These are phyloP conservation scores for Zygothrica quintamaculata DNA, from an alignment of 2,888 invertebrate species.

Conservation along the genomic window DNA sequence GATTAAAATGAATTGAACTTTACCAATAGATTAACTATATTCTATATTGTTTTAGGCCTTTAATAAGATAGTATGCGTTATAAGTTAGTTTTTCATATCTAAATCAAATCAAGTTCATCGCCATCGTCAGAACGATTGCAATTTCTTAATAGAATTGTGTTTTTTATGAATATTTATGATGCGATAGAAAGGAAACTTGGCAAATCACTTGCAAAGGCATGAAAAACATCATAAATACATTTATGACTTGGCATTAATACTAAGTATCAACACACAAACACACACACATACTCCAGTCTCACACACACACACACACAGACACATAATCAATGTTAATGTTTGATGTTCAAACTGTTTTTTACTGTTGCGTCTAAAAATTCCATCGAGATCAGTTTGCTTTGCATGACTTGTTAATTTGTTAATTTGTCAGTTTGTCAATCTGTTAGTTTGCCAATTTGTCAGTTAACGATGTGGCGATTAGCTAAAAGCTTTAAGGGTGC, in stretches of 20 bases:
- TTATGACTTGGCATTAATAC: conserved; percentile 71
- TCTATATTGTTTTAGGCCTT: too few relatives aligned
- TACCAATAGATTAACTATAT: too few relatives aligned
- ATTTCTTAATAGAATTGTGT: conserved; percentile 17
- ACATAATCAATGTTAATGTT: background rate
- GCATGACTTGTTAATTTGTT: conserved; percentile 26
- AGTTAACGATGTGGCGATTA: conserved; percentile 40
- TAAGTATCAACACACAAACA: conserved; percentile 67
- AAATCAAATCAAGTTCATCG: conserved; percentile 3
- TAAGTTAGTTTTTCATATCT: too few relatives aligned
- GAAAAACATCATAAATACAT: conserved; percentile 52
- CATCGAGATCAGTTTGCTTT: conserved; percentile 27
- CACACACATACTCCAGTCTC: too few relatives aligned
- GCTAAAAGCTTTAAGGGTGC: conserved; percentile 52
- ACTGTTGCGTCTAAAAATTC: background rate
- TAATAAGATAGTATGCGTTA: too few relatives aligned
- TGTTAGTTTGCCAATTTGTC: conserved; percentile 15
- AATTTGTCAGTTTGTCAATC: conserved; percentile 5
- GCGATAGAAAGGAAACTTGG: conserved; percentile 33
- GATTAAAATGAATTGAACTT: too few relatives aligned
- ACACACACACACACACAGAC: background rate
- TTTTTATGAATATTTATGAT: conserved; percentile 68
- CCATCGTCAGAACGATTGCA: too few relatives aligned
- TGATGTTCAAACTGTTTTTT: too few relatives aligned
- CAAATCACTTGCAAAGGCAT: conserved; percentile 40